Evolutionary conservation across 1,140 invertebrate genomes (phyloP).

Genomic region (Drosophila virilis): DNA sequence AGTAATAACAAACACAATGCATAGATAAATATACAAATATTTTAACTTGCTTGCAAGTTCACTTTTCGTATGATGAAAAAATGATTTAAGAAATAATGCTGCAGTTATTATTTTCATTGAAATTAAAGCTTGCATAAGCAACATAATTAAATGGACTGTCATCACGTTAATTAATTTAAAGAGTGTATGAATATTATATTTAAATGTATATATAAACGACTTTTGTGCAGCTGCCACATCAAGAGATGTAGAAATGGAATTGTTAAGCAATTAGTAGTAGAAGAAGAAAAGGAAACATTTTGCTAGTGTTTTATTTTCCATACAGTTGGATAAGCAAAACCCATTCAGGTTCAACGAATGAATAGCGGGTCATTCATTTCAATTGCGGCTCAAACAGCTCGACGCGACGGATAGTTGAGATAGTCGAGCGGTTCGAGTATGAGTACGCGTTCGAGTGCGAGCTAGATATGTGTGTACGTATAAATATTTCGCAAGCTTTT

Average conservation of each 20-base stretch:
- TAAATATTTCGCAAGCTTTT: conserved; percentile 42
- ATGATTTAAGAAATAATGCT: too few species aligned
- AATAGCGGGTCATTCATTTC: conserved; percentile 30
- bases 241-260: neutral
- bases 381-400: conserved; percentile 29
- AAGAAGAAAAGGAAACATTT: neutral
- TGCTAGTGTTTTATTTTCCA: neutral
- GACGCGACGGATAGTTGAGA: neutral
- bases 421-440: neutral
- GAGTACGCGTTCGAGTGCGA: neutral
- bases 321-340: conserved; percentile 9
- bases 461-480: neutral
- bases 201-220: too few species aligned
- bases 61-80: too few species aligned
- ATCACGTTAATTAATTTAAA: too few species aligned
- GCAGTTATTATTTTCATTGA: too few species aligned
- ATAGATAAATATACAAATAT: too few species aligned
- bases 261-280: neutral
- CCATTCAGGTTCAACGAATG: conserved; percentile 23
- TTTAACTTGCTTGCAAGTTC: too few species aligned
- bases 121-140: too few species aligned
- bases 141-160: too few species aligned
- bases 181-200: too few species aligned
- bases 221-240: too few species aligned
- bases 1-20: too few species aligned